These are phyloP conservation scores for Diabrotica balteata DNA, from an alignment of 2,888 invertebrate species.

Conservation along the genomic window DNA sequence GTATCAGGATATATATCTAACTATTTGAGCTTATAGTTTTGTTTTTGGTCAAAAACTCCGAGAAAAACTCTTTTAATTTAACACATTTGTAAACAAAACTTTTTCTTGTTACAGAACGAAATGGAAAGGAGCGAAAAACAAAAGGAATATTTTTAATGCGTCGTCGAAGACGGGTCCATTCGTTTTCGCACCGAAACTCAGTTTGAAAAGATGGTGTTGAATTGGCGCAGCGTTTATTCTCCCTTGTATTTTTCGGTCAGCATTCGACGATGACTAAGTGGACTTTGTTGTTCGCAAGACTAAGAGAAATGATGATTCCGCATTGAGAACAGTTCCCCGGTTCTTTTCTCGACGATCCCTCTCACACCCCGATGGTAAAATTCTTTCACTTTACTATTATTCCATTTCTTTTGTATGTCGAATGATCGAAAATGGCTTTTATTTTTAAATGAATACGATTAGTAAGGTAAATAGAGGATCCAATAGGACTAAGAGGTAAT, in stretches of 20 bases:
- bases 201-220: conserved; percentile 51
- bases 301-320: conserved; percentile 65
- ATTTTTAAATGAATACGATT: conserved; percentile 43
- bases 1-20: no score
- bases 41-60: background rate
- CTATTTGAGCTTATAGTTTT: background rate
- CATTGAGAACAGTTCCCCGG: conserved; percentile 58
- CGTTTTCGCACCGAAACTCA: conserved; percentile 41
- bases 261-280: conserved; percentile 64
- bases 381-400: conserved; percentile 49
- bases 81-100: conserved; percentile 25
- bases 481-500: no score
- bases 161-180: conserved; percentile 45
- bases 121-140: conserved; percentile 25
- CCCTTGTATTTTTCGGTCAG: conserved; percentile 56
- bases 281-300: conserved; percentile 64
- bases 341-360: conserved; percentile 53
- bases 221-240: conserved; percentile 53
- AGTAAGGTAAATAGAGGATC: background rate
- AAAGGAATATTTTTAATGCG: conserved; percentile 45
- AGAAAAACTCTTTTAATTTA: conserved; percentile 36
- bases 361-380: conserved; percentile 51
- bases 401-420: conserved; percentile 42
- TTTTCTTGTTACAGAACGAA: conserved; percentile 7
- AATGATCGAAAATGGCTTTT: conserved; percentile 36